Evolutionary conservation across 2,888 invertebrate species (phyloP), one percentile per base, ranked within the genome.

Genomic region (Elaeidobius kamerunicus): DNA sequence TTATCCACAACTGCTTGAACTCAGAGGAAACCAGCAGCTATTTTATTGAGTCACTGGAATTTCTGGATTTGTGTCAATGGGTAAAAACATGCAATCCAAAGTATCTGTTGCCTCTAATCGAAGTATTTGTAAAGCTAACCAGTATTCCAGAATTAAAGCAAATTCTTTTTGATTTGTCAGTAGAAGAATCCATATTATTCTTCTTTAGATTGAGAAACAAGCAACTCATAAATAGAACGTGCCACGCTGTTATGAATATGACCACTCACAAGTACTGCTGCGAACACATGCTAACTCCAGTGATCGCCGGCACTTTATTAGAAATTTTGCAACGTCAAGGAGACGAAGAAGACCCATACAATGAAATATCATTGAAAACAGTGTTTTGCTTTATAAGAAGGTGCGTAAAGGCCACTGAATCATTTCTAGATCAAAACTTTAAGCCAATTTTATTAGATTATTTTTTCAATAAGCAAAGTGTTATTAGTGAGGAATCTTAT

Each of bases 211-310:
- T 61, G 42, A 56, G 50, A 2, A 59, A 68, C 17, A 66, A 64
- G 34, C 16, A 48, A 20, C 58, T 66, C n/a, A 46, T 68, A 9
- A 65, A 66, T 12, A 58, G 55, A 43, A 61, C 66, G 1, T 69
- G 67, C 40, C 56, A 60, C 44, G 63, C 67, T 1, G 63, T 69
- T 12, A 60, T 63, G 0, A 67, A 67, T 42, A 63, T 70, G 63
- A 61, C 63, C 2, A 57, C 59, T 12, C 68, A 70, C 39, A 65
- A 61, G 35, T 68, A 67, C 49, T 69, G 68, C 48, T 69, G 68
- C 40, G 64, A 66, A 30, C 61, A 62, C 43, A 67, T 69, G 64
- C 43, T 67, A 14, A 66, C 65, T 3, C 63, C 66, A 3, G 55
- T 57, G 12, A 60, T 69, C 3, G 51, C 68, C 1, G 59, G 58